Conservation (phyloP, 2,797 vertebrate genomes). For the Prunella strophiata region DNA sequence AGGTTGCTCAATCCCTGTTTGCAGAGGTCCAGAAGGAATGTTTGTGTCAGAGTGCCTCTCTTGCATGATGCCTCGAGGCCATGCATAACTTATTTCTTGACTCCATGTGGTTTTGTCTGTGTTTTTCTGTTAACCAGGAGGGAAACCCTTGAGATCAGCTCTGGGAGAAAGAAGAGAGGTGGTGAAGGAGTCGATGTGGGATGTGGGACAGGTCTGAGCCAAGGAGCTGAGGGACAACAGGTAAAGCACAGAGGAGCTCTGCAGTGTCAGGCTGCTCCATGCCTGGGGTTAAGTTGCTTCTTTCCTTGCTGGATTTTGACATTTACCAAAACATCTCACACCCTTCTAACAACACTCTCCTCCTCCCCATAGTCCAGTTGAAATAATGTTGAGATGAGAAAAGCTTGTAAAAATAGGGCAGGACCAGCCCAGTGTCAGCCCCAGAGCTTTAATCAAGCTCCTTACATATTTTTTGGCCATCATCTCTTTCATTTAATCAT, state of each 20-base stretch:
- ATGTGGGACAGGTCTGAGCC: background rate
- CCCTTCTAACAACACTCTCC: background rate
- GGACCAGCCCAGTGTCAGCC: background rate
- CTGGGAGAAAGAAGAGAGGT: background rate
- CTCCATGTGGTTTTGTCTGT: background rate
- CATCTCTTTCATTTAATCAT: background rate
- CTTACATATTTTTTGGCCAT: background rate
- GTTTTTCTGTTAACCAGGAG: slow-evolving; percentile 1
- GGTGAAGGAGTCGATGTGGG: background rate
- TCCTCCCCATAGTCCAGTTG: background rate
- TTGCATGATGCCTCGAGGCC: background rate
- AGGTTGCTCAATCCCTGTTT: background rate
- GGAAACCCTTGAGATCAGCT: background rate
- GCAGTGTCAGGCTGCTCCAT: background rate
- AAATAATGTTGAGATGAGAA: background rate
- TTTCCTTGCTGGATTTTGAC: background rate
- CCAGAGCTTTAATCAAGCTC: background rate
- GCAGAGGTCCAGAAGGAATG: background rate
- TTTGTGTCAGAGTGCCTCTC: background rate
- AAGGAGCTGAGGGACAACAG: background rate
- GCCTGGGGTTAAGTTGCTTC: background rate
- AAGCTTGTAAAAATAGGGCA: background rate
- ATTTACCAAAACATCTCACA: background rate
- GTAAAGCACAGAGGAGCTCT: background rate
- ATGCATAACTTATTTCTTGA: background rate